These are phyloP conservation scores for Andrena praecox DNA, from an alignment of 2,888 invertebrate genomes.

Conservation along the genomic window DNA sequence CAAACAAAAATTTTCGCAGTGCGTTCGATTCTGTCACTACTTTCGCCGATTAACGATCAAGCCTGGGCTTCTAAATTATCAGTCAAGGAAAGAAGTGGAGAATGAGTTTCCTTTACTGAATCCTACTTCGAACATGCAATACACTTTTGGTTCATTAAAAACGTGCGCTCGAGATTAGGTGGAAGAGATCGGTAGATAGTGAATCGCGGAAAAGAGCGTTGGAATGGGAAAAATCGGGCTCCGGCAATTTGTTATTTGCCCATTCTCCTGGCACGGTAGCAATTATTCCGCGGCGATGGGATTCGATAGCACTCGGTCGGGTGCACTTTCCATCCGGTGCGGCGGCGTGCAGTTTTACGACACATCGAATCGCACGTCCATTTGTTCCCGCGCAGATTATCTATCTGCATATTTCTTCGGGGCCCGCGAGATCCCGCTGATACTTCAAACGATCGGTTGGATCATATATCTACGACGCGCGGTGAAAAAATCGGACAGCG, in stretches of 20 bases:
- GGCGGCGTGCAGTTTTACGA: constrained; percentile 48
- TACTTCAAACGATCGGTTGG: constrained; percentile 59
- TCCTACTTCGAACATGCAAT: neutral
- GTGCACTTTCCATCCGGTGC: constrained; percentile 37
- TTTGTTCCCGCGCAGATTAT: constrained; percentile 66
- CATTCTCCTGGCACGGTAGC: constrained; percentile 54
- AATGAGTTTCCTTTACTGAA: no score
- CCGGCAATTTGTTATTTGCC: constrained; percentile 59
- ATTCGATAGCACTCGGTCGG: constrained; percentile 46
- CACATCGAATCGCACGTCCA: constrained; percentile 57
- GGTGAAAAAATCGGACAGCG: no score
- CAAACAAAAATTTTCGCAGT: no score
- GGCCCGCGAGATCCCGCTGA: constrained; percentile 53
- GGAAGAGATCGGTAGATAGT: constrained; percentile 33
- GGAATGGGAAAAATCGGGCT: constrained; percentile 19
- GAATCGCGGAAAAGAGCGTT: neutral
- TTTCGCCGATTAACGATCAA: no score
- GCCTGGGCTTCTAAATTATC: no score
- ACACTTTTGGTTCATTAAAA: neutral
- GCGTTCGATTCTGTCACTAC: no score
- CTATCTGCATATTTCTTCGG: constrained; percentile 67
- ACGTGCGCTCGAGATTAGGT: neutral
- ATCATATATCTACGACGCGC: constrained; percentile 55
- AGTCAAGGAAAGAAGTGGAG: no score
- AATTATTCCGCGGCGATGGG: constrained; percentile 65